Percentiles rank a stretch among this genome's conserved stretches.
Evolutionary conservation across 1,140 invertebrate genomes (phyloP).

Genomic region (Leptestheria dahalacensis): DNA sequence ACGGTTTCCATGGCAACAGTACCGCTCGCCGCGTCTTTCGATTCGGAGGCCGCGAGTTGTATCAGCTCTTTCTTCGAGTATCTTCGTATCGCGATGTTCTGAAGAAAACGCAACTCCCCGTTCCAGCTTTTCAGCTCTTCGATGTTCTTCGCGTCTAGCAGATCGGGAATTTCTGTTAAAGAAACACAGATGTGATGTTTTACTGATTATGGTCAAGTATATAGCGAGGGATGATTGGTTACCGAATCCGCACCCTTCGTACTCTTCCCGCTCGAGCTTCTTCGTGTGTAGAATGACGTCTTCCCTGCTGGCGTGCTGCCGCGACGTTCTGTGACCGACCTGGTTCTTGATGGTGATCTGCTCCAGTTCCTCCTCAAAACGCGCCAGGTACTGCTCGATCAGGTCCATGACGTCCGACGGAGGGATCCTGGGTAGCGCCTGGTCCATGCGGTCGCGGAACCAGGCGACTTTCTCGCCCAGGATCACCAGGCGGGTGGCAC

Average conservation of each 20-base stretch:
- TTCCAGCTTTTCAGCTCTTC: conserved; percentile 45
- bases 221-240: conserved; percentile 2
- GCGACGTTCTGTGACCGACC: conserved; percentile 41
- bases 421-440: conserved; percentile 34
- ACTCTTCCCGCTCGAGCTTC: conserved; percentile 50
- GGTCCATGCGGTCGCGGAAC: conserved; percentile 45
- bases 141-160: conserved; percentile 39
- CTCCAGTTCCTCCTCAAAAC: conserved; percentile 59
- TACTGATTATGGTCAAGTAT: background rate
- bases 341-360: conserved; percentile 58
- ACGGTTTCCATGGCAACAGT: background rate
- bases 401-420: conserved; percentile 39
- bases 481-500: conserved; percentile 49
- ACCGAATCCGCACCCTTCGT: conserved; percentile 53
- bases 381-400: conserved; percentile 38
- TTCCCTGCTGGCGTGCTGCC: conserved; percentile 56
- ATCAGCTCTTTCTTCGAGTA: conserved; percentile 17
- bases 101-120: conserved; percentile 43
- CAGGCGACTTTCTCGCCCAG: conserved; percentile 52
- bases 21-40: too few relatives aligned
- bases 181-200: background rate
- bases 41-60: background rate
- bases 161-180: conserved; percentile 39
- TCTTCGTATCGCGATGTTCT: conserved; percentile 46
- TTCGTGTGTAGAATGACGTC: conserved; percentile 53